phyloP scores from a whole-genome alignment of 2,113 vertebrate genomes.

The Turdus rufiventris region DNA sequence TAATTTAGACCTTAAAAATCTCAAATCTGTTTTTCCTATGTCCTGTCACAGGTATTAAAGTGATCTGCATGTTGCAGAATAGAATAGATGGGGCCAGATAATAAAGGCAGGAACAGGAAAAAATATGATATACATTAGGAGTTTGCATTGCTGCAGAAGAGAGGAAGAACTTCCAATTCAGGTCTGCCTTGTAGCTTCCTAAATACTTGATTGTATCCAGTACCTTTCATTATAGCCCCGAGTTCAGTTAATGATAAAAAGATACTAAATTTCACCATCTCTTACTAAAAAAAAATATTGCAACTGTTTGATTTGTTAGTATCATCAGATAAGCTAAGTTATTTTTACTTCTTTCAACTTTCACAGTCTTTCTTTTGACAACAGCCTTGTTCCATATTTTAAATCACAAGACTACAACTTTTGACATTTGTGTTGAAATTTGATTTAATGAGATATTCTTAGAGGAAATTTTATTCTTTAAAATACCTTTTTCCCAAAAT shows the following conservation, averaged over 20 bases:
- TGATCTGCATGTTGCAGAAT: background rate
- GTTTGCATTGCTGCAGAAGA: background rate
- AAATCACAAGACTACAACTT: background rate
- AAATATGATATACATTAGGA: background rate
- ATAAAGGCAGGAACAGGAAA: background rate
- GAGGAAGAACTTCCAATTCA: background rate
- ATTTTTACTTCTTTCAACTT: background rate
- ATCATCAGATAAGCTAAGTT: background rate
- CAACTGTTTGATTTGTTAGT: background rate
- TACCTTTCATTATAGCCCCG: background rate
- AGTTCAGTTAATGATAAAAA: background rate
- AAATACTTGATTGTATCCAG: background rate
- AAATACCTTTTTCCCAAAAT: background rate
- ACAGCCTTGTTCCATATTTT: background rate
- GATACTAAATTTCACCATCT: background rate
- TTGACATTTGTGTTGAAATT: background rate
- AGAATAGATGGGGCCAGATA: background rate
- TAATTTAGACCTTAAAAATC: background rate
- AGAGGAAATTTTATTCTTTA: background rate
- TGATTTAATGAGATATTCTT: background rate
- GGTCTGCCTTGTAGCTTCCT: background rate
- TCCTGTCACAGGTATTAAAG: accelerated
- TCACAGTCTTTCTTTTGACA: background rate
- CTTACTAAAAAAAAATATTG: background rate
- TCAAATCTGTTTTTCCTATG: background rate